Evolutionary conservation across 2,113 vertebrate species (phyloP).

Genomic region (Cottus gobio): DNA sequence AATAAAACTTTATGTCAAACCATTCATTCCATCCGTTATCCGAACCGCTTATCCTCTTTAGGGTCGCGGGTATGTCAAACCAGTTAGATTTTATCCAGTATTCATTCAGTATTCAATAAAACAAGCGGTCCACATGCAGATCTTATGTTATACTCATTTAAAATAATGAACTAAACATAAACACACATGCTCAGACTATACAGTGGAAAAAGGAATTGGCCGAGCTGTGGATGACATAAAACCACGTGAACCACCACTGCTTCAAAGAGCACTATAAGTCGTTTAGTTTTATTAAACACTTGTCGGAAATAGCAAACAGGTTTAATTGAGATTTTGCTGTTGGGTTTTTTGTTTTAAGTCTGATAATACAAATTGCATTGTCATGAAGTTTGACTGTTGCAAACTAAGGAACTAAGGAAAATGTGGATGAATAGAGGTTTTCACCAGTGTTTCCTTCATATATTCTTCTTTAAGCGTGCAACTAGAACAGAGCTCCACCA

Average conservation of each 20-base stretch:
- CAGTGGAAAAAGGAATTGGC: slow-evolving; percentile 25
- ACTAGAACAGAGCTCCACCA: neutral
- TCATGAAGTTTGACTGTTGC: neutral
- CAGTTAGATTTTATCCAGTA: neutral
- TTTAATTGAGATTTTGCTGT: neutral
- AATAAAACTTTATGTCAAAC: neutral
- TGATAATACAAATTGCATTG: neutral
- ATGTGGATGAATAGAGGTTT: neutral
- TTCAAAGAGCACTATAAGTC: neutral
- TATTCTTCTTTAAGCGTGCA: neutral
- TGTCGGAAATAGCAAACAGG: neutral
- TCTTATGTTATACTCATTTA: neutral
- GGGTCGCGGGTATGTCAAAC: too few relatives aligned
- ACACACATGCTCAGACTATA: slow-evolving; percentile 2
- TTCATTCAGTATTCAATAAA: slow-evolving; percentile 4
- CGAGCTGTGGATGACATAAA: slow-evolving; percentile 34
- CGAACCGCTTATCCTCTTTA: too few relatives aligned
- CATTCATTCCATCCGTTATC: too few relatives aligned
- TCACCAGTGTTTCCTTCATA: neutral
- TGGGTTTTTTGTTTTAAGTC: neutral
- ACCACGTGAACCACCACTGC: slow-evolving; percentile 6
- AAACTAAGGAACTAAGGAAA: neutral
- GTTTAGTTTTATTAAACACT: neutral
- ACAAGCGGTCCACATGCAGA: neutral
- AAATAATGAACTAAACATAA: slow-evolving; percentile 1